These are phyloP conservation scores for Lutjanus erythropterus DNA, from an alignment of 2,113 vertebrate genomes.

Conservation along the genomic window DNA sequence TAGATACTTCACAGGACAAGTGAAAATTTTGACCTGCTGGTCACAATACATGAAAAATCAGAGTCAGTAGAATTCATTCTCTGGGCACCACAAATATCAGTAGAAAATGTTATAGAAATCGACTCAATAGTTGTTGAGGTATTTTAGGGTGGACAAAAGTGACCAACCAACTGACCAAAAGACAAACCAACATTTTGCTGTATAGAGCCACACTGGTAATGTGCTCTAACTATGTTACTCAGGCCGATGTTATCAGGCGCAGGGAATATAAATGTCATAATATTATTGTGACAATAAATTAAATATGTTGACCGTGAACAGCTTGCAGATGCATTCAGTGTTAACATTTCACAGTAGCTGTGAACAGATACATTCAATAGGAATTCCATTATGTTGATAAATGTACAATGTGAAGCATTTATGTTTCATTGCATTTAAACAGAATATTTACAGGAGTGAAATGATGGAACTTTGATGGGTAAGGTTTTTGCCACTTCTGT, in stretches of 20 bases:
- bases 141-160: neutral
- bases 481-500: neutral
- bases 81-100: neutral
- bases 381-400: neutral
- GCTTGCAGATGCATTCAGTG: neutral
- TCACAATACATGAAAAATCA: neutral
- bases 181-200: neutral
- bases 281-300: neutral
- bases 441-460: neutral
- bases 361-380: neutral
- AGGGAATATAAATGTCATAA: too few species aligned
- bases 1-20: neutral
- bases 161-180: neutral
- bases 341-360: neutral
- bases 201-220: neutral
- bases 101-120: neutral
- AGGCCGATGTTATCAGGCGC: neutral
- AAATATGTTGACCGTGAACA: neutral
- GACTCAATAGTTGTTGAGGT: neutral
- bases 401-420: neutral
- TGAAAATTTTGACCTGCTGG: neutral
- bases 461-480: conserved; percentile 17
- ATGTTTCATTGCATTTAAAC: neutral
- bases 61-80: too few species aligned
- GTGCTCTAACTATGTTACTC: neutral